Base-by-base conservation (phyloP, 2,888 invertebrate genomes). In the Ommatoiulus sabulosus region DNA sequence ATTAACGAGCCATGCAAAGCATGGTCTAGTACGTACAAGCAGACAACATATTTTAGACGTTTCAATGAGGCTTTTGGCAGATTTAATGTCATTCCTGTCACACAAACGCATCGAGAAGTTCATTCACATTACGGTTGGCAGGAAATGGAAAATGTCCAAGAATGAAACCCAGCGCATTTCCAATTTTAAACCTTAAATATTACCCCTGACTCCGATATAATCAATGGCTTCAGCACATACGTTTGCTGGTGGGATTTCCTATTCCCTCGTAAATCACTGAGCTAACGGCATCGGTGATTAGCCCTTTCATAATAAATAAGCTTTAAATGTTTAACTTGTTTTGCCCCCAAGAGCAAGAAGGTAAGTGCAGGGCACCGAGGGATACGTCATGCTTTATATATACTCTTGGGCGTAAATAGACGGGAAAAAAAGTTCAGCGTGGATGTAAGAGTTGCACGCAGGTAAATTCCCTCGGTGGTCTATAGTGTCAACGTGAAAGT, bases 111-210 rank as follows among this genome's bases (percentile, higher is more conserved):
- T 63, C 63, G 63, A 63, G 63, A 4, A 63, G 63, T 63, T 63
- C 63, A 20, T 63, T 63, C 63, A 63, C 63, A 63, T 63, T 63
- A 63, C 20, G 7, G 63, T 8, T 63, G 63, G 20, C 63, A 63
- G 63, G 63, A 63, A 63, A 63, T 63, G n/a, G 63, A 63, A 63
- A 63, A 63, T 20, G 63, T n/a, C 63, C 63, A n/a, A 63, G 63
- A 63, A n/a, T 63, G 63, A 63, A 63, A 63, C 4, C 63, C 63
- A 63, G 63, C 63, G 63, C 63, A 63, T n/a, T 63, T 63, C 20
- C 63, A 63, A 63, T 63, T n/a, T 63, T 63, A 63, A 63, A 63
- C 63, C 63, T 63, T 63, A 63, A 63, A 63, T 63, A 63, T 63
- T 63, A 63, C 63, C 63, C 7, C 20, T 52, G 63, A 63, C 20